These are phyloP conservation scores for Potamarius usumacintae DNA, from an alignment of 2,113 vertebrate genomes.

Conservation along the genomic window DNA sequence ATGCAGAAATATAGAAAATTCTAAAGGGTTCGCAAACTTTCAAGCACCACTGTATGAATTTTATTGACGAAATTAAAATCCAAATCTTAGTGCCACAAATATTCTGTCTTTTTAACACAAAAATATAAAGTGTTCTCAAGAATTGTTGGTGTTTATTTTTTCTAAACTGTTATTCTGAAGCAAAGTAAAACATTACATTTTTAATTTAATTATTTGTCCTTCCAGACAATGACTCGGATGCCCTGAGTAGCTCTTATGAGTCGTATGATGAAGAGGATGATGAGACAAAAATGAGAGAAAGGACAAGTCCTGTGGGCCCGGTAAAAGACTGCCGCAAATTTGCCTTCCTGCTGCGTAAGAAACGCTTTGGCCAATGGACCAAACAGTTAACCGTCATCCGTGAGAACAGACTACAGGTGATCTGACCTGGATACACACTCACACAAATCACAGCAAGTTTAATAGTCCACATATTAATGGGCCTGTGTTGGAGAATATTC, in stretches of 20 bases:
- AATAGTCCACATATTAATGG: not conserved
- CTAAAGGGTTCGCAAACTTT: too few relatives aligned
- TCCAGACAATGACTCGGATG: conserved; percentile 95
- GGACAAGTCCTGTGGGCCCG: conserved; percentile 79
- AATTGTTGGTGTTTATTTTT: not conserved
- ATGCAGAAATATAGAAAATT: too few relatives aligned
- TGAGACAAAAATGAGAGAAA: conserved; percentile 82
- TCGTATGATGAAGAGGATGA: conserved; percentile 97
- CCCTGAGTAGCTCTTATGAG: conserved; percentile 95
- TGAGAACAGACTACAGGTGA: conserved; percentile 91
- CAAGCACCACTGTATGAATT: too few relatives aligned
- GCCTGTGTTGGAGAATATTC: not conserved
- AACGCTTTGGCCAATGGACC: conserved; percentile 95
- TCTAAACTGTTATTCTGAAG: not conserved
- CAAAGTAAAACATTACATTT: not conserved
- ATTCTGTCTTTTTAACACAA: not conserved
- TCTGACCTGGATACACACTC: not conserved
- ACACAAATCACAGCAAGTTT: not conserved
- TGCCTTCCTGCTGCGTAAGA: conserved; percentile 93
- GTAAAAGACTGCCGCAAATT: conserved; percentile 89
- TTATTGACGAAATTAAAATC: not conserved
- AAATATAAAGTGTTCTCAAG: not conserved
- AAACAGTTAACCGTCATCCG: conserved; percentile 92
- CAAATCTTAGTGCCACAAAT: not conserved
- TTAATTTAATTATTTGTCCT: not conserved